Conservation (phyloP, 92 coral and sea anemone genomes). For the Parazoanthus swiftii region DNA sequence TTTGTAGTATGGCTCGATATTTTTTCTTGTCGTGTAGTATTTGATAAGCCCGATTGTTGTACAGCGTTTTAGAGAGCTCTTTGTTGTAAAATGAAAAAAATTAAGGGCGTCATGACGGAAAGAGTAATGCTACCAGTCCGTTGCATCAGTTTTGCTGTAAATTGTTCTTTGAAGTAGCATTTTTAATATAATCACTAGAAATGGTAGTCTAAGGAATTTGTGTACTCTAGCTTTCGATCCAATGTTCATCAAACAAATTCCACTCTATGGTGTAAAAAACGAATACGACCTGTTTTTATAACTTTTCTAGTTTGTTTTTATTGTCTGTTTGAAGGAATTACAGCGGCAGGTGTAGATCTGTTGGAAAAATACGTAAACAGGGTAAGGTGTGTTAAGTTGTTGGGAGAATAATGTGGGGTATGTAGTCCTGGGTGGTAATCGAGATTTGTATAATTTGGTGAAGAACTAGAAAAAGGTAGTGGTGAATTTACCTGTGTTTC, state of each 20-base stretch:
- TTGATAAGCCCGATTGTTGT: not conserved
- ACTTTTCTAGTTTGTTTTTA: not conserved
- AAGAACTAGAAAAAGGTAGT: too few species aligned
- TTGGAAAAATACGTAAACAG: conserved; percentile 92
- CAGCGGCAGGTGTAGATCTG: conserved; percentile 86
- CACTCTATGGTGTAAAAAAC: not conserved
- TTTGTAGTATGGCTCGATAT: not conserved
- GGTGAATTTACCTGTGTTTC: too few species aligned
- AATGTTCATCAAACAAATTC: not conserved
- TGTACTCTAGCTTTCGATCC: not conserved
- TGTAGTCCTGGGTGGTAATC: too few species aligned
- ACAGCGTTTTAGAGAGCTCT: not conserved
- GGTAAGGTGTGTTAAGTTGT: conserved; percentile 49
- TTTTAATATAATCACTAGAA: too few species aligned
- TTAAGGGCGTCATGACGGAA: not conserved
- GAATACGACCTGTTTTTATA: not conserved
- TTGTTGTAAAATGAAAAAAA: not conserved
- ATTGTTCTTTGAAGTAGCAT: not conserved
- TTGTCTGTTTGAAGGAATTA: conserved; percentile 59
- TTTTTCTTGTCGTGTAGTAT: not conserved
- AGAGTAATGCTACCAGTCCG: not conserved
- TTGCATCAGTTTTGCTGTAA: too few species aligned
- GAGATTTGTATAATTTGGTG: too few species aligned
- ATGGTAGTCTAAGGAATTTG: not conserved
- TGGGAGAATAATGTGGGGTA: too few species aligned